These are phyloP conservation scores for Rhagophthalmus giganteus DNA, from an alignment of 2,888 invertebrate species.

Conservation along the genomic window DNA sequence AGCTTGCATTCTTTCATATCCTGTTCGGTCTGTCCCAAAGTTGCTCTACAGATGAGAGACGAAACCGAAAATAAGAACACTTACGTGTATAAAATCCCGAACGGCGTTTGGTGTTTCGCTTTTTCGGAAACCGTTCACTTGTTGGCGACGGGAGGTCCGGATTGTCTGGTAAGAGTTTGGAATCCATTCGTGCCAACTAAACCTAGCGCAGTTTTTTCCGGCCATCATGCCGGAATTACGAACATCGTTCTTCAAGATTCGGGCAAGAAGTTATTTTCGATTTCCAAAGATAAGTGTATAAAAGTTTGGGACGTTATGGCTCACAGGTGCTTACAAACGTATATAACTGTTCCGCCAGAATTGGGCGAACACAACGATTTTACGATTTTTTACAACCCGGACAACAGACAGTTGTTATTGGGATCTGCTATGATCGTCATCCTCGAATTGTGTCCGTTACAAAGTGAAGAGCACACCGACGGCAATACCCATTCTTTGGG, in stretches of 20 bases:
- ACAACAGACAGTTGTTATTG: slow-evolving; percentile 67
- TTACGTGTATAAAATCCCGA: slow-evolving; percentile 63
- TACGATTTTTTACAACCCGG: slow-evolving; percentile 66
- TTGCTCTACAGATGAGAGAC: slow-evolving; percentile 66
- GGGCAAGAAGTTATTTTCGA: slow-evolving; percentile 69
- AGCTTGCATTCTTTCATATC: slow-evolving; percentile 70
- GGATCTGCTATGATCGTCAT: slow-evolving; percentile 68
- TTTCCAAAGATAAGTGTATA: slow-evolving; percentile 71
- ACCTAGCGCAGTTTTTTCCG: slow-evolving; percentile 65
- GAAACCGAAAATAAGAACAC: slow-evolving; percentile 60
- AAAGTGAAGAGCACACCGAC: slow-evolving; percentile 70
- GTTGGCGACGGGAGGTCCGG: slow-evolving; percentile 74
- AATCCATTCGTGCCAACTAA: slow-evolving; percentile 75
- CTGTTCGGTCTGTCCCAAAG: slow-evolving; percentile 52
- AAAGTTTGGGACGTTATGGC: slow-evolving; percentile 76
- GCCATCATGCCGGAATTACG: slow-evolving; percentile 72
- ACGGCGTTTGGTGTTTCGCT: slow-evolving; percentile 67
- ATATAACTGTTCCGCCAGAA: slow-evolving; percentile 65
- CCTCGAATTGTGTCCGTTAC: slow-evolving; percentile 66
- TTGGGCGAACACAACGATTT: slow-evolving; percentile 65
- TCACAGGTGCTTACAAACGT: slow-evolving; percentile 71
- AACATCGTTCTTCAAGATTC: slow-evolving; percentile 68
- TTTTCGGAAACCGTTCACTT: slow-evolving; percentile 63
- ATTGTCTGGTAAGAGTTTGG: slow-evolving; percentile 73
- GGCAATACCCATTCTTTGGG: slow-evolving; percentile 64